phyloP scores from a whole-genome alignment of 2,888 invertebrate genomes.

The Rutpela maculata region DNA sequence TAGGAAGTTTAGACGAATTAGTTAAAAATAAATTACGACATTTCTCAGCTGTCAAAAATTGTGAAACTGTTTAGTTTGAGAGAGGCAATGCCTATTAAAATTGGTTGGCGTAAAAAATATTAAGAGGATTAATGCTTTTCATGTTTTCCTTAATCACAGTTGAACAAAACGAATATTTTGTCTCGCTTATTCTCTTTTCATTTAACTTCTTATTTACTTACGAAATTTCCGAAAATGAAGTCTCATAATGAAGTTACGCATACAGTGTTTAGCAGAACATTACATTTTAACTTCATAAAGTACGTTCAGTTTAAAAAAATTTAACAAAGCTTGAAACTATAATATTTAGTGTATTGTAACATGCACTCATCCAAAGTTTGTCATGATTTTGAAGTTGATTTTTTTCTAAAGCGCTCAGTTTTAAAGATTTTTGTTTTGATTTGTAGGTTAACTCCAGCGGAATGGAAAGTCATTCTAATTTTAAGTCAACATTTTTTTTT shows the following conservation, averaged over 20 bases:
- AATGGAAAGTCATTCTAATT: too few species aligned
- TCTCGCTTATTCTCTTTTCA: neutral
- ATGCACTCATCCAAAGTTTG: too few species aligned
- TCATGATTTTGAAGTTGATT: too few species aligned
- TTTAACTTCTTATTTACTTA: neutral
- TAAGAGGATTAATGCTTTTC: neutral
- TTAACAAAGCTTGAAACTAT: too few species aligned
- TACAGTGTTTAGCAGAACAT: too few species aligned
- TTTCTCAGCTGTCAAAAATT: conserved; percentile 17
- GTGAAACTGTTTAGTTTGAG: conserved; percentile 6
- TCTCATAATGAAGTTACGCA: neutral
- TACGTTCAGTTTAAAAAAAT: too few species aligned
- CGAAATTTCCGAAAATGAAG: neutral
- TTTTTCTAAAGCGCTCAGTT: too few species aligned
- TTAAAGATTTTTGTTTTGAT: too few species aligned
- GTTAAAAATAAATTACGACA: conserved; percentile 29
- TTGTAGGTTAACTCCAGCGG: too few species aligned
- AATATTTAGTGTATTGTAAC: too few species aligned
- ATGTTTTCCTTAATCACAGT: neutral
- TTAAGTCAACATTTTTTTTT: too few species aligned
- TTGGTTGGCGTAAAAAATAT: neutral
- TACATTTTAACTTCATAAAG: too few species aligned
- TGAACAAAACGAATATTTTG: neutral
- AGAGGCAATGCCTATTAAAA: neutral
- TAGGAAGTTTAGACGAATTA: conserved; percentile 19